These are phyloP conservation scores for Grapholita molesta DNA, from an alignment of 1,140 invertebrate genomes.

Conservation along the genomic window DNA sequence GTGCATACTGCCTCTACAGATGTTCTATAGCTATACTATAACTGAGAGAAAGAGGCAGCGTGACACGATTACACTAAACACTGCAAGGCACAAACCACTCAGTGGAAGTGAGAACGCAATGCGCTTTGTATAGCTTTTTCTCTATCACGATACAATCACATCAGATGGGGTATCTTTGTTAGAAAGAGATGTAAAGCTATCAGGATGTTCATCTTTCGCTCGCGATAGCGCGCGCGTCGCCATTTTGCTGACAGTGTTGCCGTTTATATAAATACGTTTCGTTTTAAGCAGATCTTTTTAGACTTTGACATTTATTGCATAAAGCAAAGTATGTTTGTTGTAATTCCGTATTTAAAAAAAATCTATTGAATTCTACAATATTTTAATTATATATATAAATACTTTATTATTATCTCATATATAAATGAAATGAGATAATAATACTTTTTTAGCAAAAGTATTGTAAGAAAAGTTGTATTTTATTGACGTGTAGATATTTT, in stretches of 20 bases:
- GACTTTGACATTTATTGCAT: not conserved
- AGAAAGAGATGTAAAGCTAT: not conserved
- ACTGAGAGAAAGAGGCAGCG: slow-evolving; percentile 8
- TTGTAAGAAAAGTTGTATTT: too few species aligned
- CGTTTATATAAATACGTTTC: not conserved
- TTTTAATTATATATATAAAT: too few species aligned
- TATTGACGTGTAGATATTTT: not conserved
- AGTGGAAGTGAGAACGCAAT: not conserved
- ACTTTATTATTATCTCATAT: too few species aligned
- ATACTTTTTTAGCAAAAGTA: too few species aligned
- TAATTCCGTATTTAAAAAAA: too few species aligned
- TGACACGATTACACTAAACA: not conserved
- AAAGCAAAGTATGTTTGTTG: too few species aligned
- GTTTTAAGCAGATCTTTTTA: not conserved
- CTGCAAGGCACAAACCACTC: not conserved
- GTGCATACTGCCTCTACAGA: slow-evolving; percentile 6
- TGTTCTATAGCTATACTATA: slow-evolving; percentile 6
- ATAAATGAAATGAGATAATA: too few species aligned
- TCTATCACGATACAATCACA: not conserved
- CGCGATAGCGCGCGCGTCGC: slow-evolving; percentile 8
- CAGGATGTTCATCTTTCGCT: not conserved
- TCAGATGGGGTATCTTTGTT: not conserved
- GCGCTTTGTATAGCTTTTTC: not conserved
- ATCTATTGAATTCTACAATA: too few species aligned
- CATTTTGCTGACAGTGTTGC: slow-evolving; percentile 1